Evolutionary conservation across 2,113 vertebrate species (phyloP).

Genomic region (Podilymbus podiceps): DNA sequence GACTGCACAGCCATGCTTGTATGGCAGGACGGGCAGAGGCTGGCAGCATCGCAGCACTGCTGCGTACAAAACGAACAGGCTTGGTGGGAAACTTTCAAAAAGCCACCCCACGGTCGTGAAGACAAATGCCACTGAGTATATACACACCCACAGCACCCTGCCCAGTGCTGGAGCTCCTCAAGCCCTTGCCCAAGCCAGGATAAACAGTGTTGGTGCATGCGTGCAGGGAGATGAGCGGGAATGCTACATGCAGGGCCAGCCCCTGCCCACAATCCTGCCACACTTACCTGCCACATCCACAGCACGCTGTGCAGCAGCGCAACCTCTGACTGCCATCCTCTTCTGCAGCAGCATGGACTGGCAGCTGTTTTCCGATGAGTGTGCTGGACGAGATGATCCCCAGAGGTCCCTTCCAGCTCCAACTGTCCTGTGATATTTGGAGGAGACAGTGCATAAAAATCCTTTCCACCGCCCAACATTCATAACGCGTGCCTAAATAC

Average conservation of each 20-base stretch:
- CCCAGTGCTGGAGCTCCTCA: neutral
- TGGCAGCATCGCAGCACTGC: neutral
- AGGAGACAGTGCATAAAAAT: neutral
- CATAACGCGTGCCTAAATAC: neutral
- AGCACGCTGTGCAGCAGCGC: rapidly evolving
- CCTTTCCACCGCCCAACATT: neutral
- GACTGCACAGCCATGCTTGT: neutral
- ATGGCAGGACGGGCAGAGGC: neutral
- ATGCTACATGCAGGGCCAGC: neutral
- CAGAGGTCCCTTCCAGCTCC: neutral
- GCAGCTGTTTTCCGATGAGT: neutral
- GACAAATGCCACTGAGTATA: neutral
- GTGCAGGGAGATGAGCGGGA: neutral
- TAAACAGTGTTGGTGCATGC: rapidly evolving
- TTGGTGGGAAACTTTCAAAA: neutral
- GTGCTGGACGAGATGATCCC: neutral
- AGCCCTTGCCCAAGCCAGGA: neutral
- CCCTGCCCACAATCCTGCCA: neutral
- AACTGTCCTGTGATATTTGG: neutral
- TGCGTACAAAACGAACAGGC: neutral
- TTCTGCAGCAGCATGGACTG: neutral
- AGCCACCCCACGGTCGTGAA: neutral
- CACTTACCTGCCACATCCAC: neutral
- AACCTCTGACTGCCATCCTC: neutral
- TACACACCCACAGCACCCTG: neutral